These are phyloP conservation scores for Ectropis crepuscularia DNA, from an alignment of 2,888 invertebrate genomes.

Conservation along the genomic window DNA sequence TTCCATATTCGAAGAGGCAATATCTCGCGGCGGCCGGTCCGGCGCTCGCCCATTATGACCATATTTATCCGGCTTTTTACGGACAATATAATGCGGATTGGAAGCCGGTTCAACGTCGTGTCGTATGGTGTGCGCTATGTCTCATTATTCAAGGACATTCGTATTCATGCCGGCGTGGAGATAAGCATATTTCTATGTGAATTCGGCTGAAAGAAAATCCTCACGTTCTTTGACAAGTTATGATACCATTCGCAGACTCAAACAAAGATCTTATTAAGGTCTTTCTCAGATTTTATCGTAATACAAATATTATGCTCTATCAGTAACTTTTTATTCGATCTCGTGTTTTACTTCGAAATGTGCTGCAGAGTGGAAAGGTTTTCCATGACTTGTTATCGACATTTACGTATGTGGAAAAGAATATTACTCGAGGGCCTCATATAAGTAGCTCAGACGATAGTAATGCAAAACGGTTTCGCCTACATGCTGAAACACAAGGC, in stretches of 20 bases:
- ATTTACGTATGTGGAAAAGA: too few relatives aligned
- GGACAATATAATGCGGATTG: slow-evolving; percentile 32
- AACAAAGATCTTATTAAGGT: slow-evolving; percentile 4
- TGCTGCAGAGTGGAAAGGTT: too few relatives aligned
- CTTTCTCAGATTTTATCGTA: slow-evolving; percentile 6
- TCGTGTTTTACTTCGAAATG: too few relatives aligned
- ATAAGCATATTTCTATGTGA: slow-evolving; percentile 19
- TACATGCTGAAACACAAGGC: slow-evolving; percentile 37
- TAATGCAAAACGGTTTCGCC: slow-evolving; percentile 32
- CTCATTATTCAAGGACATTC: slow-evolving; percentile 24
- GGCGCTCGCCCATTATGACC: slow-evolving; percentile 32
- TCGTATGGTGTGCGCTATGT: slow-evolving; percentile 11
- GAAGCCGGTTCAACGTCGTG: slow-evolving; percentile 18
- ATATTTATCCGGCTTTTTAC: slow-evolving; percentile 35
- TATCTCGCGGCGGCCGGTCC: slow-evolving; percentile 31
- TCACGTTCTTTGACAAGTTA: slow-evolving; percentile 9
- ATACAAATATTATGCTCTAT: neutral
- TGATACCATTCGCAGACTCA: neutral
- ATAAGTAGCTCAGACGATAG: slow-evolving; percentile 25
- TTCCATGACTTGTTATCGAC: too few relatives aligned
- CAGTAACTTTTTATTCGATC: too few relatives aligned
- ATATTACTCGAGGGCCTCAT: neutral
- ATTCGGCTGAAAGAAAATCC: slow-evolving; percentile 20
- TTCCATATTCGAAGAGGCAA: slow-evolving; percentile 40
- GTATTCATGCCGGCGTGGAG: slow-evolving; percentile 14